These are phyloP conservation scores for Tipula lateralis DNA, from an alignment of 2,888 invertebrate genomes.

Conservation along the genomic window DNA sequence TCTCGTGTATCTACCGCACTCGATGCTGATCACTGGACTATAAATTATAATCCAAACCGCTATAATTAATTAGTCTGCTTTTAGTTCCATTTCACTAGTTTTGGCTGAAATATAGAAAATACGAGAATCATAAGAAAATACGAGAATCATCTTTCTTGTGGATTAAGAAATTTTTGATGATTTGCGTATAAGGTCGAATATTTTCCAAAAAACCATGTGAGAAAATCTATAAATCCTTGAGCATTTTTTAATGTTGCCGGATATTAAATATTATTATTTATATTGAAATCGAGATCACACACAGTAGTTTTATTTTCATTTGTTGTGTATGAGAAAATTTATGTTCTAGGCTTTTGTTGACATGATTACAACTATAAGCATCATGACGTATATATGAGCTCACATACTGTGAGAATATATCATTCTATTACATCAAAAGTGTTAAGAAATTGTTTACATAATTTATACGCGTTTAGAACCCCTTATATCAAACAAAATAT, in stretches of 20 bases:
- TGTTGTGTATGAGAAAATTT: background rate
- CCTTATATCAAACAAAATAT: background rate
- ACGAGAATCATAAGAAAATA: background rate
- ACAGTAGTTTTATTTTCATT: slow-evolving; percentile 14
- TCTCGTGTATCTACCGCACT: background rate
- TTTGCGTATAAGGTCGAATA: background rate
- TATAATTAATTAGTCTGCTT: background rate
- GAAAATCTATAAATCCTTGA: slow-evolving; percentile 24
- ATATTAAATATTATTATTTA: background rate
- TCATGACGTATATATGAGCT: background rate
- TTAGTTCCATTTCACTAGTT: background rate
- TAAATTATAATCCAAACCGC: background rate
- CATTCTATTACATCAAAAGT: background rate
- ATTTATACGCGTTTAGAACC: background rate
- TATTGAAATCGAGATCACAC: background rate
- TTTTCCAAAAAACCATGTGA: background rate
- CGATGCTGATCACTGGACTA: background rate
- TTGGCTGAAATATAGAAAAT: background rate
- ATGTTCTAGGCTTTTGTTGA: background rate
- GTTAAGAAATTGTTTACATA: background rate
- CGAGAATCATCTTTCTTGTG: background rate
- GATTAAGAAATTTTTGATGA: background rate
- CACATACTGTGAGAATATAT: background rate
- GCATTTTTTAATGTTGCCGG: background rate
- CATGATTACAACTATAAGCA: background rate